phyloP scores from a whole-genome alignment of 2,888 invertebrate species.

The Noctua comes region DNA sequence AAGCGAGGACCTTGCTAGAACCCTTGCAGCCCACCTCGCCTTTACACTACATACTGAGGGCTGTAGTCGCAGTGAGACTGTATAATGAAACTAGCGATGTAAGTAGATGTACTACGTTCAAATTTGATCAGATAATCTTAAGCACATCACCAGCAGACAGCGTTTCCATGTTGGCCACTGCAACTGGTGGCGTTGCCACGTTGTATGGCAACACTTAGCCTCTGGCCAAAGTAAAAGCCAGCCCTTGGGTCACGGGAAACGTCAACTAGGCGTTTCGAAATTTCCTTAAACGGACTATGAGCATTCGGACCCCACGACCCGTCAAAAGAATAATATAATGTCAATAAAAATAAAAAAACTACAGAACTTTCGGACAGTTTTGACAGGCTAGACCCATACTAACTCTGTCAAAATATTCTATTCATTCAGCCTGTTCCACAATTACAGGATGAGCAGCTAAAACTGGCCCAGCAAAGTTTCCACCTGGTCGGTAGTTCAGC shows the following conservation, averaged over 20 bases:
- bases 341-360: too few relatives aligned
- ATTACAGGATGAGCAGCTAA: constrained; percentile 96
- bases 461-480: constrained; percentile 98
- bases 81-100: constrained; percentile 98
- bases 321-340: too few relatives aligned
- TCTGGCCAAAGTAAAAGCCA: too few relatives aligned
- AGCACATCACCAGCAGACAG: too few relatives aligned
- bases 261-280: too few relatives aligned
- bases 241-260: too few relatives aligned
- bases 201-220: too few relatives aligned
- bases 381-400: background rate
- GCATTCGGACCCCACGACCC: too few relatives aligned
- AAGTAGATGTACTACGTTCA: constrained; percentile 74
- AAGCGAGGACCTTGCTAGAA: constrained; percentile 96
- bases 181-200: too few relatives aligned
- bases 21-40: constrained; percentile 98
- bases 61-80: constrained; percentile 97
- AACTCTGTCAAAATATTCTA: background rate
- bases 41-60: constrained; percentile 98
- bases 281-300: too few relatives aligned
- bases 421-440: background rate
- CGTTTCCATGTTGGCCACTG: too few relatives aligned
- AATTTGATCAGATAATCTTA: background rate
- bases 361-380: too few relatives aligned
- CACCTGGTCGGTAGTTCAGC: constrained; percentile 98